Evolutionary conservation across 2,113 vertebrate genomes (phyloP).

Genomic region (Mobula birostris): DNA sequence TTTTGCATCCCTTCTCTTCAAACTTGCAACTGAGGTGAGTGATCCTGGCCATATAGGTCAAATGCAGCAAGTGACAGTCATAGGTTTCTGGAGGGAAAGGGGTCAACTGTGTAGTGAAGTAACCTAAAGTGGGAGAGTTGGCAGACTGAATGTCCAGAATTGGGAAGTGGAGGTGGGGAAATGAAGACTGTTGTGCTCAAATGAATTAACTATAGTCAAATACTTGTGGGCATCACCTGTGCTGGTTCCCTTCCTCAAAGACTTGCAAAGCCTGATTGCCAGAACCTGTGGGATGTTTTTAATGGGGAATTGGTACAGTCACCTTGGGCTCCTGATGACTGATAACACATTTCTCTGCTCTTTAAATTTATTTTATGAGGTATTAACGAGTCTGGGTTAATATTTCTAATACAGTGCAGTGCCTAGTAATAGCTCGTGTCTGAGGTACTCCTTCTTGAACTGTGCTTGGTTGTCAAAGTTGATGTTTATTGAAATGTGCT

Average conservation of each 20-base stretch:
- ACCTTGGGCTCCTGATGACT: neutral
- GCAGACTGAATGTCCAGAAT: neutral
- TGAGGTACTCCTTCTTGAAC: neutral
- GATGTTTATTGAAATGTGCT: neutral
- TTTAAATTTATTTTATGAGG: neutral
- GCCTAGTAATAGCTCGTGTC: neutral
- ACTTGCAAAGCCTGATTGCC: neutral
- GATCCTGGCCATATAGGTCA: neutral
- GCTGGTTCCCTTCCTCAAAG: neutral
- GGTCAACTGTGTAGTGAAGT: neutral
- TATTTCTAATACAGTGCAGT: neutral
- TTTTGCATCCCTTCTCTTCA: neutral
- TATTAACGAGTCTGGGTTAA: neutral
- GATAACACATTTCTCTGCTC: neutral
- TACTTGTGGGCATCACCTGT: neutral
- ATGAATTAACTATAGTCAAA: neutral
- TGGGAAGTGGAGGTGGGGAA: too few relatives aligned
- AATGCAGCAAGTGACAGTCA: neutral
- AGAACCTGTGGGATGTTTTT: neutral
- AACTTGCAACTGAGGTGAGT: neutral
- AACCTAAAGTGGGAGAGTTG: neutral
- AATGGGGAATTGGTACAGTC: neutral
- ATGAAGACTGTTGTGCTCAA: neutral
- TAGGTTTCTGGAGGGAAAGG: neutral
- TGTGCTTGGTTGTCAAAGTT: too few relatives aligned